These are phyloP conservation scores for Acromyrmex charruanus DNA, from an alignment of 1,140 invertebrate genomes.

Conservation along the genomic window DNA sequence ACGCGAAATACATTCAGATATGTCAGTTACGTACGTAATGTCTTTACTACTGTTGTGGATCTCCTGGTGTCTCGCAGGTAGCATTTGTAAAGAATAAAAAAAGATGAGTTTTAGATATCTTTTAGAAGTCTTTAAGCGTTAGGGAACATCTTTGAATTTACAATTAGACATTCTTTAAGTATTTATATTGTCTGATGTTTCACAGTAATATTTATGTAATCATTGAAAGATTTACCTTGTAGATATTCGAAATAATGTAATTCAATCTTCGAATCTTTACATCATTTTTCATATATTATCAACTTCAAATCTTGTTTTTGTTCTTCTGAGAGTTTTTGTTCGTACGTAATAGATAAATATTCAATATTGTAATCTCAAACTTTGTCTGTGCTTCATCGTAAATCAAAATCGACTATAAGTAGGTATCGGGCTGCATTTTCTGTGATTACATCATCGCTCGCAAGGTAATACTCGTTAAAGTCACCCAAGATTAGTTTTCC, in stretches of 20 bases:
- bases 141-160: neutral
- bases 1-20: neutral
- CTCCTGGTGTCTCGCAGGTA: conserved; percentile 39
- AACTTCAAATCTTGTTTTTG: neutral
- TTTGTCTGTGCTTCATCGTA: neutral
- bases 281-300: neutral
- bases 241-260: neutral
- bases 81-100: neutral
- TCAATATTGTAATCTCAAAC: neutral
- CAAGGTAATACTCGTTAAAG: conserved; percentile 7
- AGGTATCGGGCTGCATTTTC: neutral
- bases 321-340: neutral
- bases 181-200: neutral
- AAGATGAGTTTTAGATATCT: neutral
- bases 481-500: conserved; percentile 11
- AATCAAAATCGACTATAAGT: neutral
- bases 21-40: neutral
- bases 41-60: conserved; percentile 12
- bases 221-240: neutral
- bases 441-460: conserved; percentile 30
- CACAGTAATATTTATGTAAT: neutral
- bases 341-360: neutral
- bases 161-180: neutral
- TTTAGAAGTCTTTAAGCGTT: neutral
- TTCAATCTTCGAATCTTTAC: neutral